Evolutionary conservation across 1,140 invertebrate species (phyloP), one percentile per base, ranked within the genome.

Genomic region (Penaeus chinensis): DNA sequence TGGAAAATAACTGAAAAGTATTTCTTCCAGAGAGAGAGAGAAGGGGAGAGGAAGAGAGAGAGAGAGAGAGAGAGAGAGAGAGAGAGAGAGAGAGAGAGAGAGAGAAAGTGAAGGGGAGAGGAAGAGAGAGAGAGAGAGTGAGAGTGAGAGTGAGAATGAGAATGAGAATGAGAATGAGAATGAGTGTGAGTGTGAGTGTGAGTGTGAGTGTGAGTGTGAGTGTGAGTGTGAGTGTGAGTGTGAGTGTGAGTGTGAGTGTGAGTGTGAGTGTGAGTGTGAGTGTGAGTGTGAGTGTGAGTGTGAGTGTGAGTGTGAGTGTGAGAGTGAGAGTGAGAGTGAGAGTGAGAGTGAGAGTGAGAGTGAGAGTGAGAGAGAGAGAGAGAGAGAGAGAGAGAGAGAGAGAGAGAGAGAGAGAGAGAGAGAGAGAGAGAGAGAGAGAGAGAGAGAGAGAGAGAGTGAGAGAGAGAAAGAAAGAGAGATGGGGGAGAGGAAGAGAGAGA

Each of bases 31-130:
- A n/a, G 47, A 47, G 24, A 79, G 71, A 76, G 42, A 24, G 71
- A 76, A 5, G 4, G 37, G 8, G 69, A 74, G 69, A 74, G 69
- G 37, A 27, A 77, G 76, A 77, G 76, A 77, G 32, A 77, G 76
- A 77, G 76, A 77, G 76, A 77, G 76, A 77, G 76, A 42, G 76
- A 77, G 76, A 77, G 76, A 77, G 76, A 77, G 76, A 77, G 76
- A 77, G 76, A 77, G 76, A 77, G 76, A 77, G 76, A 77, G 76
- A 77, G 74, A 32, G 69, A 74, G 69, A 74, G 69, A 74, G 69
- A 74, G 69, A 77, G 32, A 80, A 32, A 60, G 8, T 62, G 47
- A 60, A 0, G 61, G 47, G 11, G 18, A 20, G 78, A 47, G 18
- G 22, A 47, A 60, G 18, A 82, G 22, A 82, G 22, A 32, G 61